Evolutionary conservation across 2,113 vertebrate species (phyloP), one percentile per base, ranked within the genome.

Genomic region (Pongo abelii): DNA sequence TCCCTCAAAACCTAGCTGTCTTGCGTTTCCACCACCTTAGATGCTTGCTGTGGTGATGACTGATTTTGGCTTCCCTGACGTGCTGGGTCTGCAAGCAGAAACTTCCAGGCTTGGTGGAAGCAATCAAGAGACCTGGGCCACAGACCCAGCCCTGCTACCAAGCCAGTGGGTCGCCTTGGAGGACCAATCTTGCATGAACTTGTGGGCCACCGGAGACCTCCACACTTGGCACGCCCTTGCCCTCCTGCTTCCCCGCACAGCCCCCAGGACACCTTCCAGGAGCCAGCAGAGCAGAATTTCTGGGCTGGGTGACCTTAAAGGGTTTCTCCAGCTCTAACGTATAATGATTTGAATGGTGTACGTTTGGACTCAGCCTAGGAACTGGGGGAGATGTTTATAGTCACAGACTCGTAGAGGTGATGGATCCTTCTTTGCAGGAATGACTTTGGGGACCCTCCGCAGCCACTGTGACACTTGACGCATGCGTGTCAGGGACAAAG

Each of bases 51-150:
- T n/a, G 57, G 43, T n/a, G 48, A 43, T 23, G n/a, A n/a, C 57
- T 75, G n/a, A 57, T 27, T 83, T 83, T 95, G 90, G 59, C 61
- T 59, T 94, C 67, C 80, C 83, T 85, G 64, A 92, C 59, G 46
- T 55, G 12, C 32, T 48, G 52, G 96, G 91, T 80, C 35, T 32
- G 64, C 88, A 94, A 83, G 23, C 35, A 74, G 80, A 84, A 48
- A 81, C 55, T 10, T 0, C 59, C 85, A 87, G 48, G 1, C 50
- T 38, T 83, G 74, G 79, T 3, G 46, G 84, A 70, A 84, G n/a
- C 25, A 57, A 40, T 78, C 64, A 46, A 74, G 64, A 91, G 81
- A 67, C 18, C 72, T 4, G 2, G 23, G 17, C 12, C 72, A 43
- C 6, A 57, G 30, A 22, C 75, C 20, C 38, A 80, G 61, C 55